Evolutionary conservation across 2,113 vertebrate genomes (phyloP).

Genomic region (Misgurnus anguillicaudatus): DNA sequence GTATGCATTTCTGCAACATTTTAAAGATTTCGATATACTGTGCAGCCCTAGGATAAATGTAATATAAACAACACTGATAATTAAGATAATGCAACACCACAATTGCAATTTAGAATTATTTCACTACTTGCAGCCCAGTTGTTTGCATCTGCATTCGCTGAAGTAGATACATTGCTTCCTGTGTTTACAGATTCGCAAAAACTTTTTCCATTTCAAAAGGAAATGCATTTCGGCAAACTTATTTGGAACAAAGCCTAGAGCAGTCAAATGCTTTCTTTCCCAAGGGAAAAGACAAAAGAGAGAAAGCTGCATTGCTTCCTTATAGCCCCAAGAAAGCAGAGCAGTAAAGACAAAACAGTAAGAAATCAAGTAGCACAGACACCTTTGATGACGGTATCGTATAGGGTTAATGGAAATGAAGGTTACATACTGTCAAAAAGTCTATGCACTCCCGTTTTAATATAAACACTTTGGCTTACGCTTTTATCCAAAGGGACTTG

Average conservation of each 20-base stretch:
- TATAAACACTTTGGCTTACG: neutral
- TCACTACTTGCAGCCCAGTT: neutral
- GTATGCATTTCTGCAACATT: too few species aligned
- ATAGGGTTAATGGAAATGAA: neutral
- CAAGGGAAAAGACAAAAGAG: neutral
- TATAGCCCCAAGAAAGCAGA: neutral
- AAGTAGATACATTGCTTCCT: neutral
- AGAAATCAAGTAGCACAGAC: too few species aligned
- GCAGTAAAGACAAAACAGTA: neutral
- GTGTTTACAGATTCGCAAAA: neutral
- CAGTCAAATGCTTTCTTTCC: neutral
- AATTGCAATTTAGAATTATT: neutral
- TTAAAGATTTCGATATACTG: too few species aligned
- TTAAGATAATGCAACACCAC: neutral
- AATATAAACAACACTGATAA: neutral
- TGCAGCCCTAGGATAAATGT: too few species aligned
- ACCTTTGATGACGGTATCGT: neutral
- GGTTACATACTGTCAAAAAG: neutral
- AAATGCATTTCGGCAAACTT: neutral
- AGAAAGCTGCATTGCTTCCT: neutral
- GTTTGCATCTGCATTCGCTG: too few species aligned
- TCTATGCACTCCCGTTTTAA: neutral
- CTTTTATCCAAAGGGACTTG: too few species aligned
- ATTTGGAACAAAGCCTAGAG: constrained; percentile 1
- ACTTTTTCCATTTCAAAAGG: neutral